Percentiles rank a stretch among this genome's conserved stretches.
phyloP scores from a whole-genome alignment of 2,888 invertebrate genomes.

The Melolontha melolontha region DNA sequence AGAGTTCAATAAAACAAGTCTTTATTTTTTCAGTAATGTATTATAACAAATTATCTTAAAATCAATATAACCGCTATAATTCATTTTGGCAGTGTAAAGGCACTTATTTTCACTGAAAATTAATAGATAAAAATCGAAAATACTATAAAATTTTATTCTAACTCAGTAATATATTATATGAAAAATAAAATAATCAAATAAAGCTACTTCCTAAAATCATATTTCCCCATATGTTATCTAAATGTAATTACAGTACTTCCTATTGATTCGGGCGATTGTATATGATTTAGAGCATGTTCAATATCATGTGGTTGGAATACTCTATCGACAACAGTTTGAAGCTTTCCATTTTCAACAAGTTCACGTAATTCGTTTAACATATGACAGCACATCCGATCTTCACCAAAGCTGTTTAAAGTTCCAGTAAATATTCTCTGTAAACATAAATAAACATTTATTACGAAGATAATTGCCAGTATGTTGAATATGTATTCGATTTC shows the following conservation, averaged over 20 bases:
- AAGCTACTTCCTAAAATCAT: background rate
- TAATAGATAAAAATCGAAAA: conserved; percentile 10
- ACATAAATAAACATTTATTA: conserved; percentile 22
- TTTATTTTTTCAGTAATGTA: background rate
- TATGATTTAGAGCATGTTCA: conserved; percentile 61
- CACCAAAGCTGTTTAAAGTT: conserved; percentile 57
- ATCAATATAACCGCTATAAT: conserved; percentile 13
- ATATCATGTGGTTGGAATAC: conserved; percentile 63
- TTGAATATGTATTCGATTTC: background rate
- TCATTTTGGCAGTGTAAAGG: conserved; percentile 34
- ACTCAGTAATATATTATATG: background rate
- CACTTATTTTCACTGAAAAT: conserved; percentile 7
- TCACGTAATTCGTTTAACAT: conserved; percentile 60
- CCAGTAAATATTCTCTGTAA: conserved; percentile 52
- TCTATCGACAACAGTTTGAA: conserved; percentile 72
- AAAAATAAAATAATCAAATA: conserved; percentile 1
- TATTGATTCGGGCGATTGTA: conserved; percentile 60
- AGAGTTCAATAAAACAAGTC: background rate
- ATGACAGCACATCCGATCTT: conserved; percentile 61
- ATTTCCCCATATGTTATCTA: conserved; percentile 53
- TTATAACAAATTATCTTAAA: conserved; percentile 8
- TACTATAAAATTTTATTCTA: background rate
- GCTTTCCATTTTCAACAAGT: conserved; percentile 68
- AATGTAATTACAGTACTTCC: conserved; percentile 64
- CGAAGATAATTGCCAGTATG: background rate